Evolutionary conservation across 2,888 invertebrate genomes (phyloP).

Genomic region (Iselma pallidipennis): DNA sequence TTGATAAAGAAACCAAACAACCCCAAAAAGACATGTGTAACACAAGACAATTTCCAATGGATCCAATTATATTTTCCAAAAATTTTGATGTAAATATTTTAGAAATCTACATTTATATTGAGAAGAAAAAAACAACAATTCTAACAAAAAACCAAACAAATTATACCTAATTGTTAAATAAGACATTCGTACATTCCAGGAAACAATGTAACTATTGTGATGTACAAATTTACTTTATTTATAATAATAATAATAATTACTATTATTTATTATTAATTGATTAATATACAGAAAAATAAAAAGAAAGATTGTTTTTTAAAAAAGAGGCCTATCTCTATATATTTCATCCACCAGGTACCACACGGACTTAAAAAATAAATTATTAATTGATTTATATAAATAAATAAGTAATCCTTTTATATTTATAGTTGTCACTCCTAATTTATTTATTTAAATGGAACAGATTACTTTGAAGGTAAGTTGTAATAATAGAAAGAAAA

Average conservation of each 20-base stretch:
- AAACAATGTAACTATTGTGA: slow-evolving; percentile 42
- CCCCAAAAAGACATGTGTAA: slow-evolving; percentile 13
- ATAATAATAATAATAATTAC: too few relatives aligned
- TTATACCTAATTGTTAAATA: slow-evolving; percentile 30
- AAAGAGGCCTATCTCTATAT: slow-evolving; percentile 4
- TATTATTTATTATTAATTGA: slow-evolving; percentile 20
- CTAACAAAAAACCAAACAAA: too few relatives aligned
- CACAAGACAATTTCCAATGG: slow-evolving; percentile 26
- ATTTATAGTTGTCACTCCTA: too few relatives aligned
- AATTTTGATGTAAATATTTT: slow-evolving; percentile 30
- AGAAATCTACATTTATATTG: slow-evolving; percentile 38
- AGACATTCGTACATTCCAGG: slow-evolving; percentile 25
- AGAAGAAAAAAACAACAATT: too few relatives aligned
- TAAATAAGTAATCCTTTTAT: too few relatives aligned
- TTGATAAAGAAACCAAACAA: not conserved
- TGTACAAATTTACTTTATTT: slow-evolving; percentile 43
- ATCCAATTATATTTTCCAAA: slow-evolving; percentile 39
- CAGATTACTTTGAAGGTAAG: too few relatives aligned
- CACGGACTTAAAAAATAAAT: slow-evolving; percentile 17
- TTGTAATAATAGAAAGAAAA: too few relatives aligned
- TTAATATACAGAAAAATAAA: slow-evolving; percentile 20
- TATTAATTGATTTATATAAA: not conserved
- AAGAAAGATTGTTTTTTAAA: slow-evolving; percentile 19
- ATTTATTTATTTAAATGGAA: too few relatives aligned
- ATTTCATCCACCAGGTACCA: slow-evolving; percentile 1